Percentiles rank a stretch among this genome's conserved stretches.
Conservation (phyloP, 2,888 invertebrate species). For the Ernsta delagoae region DNA sequence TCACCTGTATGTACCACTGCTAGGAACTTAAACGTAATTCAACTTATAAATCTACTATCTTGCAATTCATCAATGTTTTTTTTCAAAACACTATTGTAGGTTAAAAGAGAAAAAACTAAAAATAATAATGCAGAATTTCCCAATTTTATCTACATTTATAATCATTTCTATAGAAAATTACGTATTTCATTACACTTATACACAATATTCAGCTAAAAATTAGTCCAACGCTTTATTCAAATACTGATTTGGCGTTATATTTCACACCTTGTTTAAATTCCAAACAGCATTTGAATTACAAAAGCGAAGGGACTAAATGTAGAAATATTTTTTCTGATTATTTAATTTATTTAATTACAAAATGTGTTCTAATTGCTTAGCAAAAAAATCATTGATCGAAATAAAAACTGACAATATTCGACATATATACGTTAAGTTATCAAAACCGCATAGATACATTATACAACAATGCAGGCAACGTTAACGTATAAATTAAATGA, state of each 20-base stretch:
- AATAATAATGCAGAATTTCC: constrained; percentile 28
- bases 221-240: constrained; percentile 13
- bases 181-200: constrained; percentile 37
- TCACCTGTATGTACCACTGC: constrained; percentile 17
- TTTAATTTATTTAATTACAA: constrained; percentile 4
- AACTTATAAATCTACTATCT: not conserved
- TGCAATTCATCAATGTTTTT: not conserved
- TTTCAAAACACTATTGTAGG: not conserved
- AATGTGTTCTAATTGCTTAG: constrained; percentile 1
- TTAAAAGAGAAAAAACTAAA: not conserved
- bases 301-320: constrained; percentile 1
- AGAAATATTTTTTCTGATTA: constrained; percentile 26
- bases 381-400: not conserved
- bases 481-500: not conserved
- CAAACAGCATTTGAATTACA: constrained; percentile 31
- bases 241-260: constrained; percentile 13
- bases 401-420: not conserved
- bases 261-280: constrained; percentile 14
- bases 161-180: constrained; percentile 36
- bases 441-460: not conserved
- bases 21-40: constrained; percentile 5
- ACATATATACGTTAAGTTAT: not conserved
- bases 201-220: constrained; percentile 32
- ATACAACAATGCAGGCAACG: not conserved
- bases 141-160: constrained; percentile 29